Evolutionary conservation across 2,888 invertebrate genomes (phyloP).

Genomic region (Peribatodes rhomboidaria): DNA sequence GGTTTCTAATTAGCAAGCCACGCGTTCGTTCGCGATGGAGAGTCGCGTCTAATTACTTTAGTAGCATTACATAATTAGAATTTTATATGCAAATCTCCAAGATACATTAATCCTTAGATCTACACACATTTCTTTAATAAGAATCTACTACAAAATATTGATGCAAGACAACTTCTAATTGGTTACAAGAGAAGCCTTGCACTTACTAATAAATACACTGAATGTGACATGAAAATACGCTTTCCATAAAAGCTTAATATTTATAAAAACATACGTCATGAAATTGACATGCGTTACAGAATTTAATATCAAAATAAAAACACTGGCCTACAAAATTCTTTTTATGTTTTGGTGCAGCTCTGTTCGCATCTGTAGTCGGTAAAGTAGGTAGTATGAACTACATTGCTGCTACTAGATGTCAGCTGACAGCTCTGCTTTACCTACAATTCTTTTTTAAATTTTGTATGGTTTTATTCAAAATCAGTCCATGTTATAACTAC

Average conservation of each 20-base stretch:
- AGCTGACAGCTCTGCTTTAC: too few relatives aligned
- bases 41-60: conserved; percentile 10
- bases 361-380: too few relatives aligned
- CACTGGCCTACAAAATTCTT: background rate
- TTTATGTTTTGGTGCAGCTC: too few relatives aligned
- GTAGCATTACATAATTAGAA: conserved; percentile 30
- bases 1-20: conserved; percentile 3
- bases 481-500: too few relatives aligned
- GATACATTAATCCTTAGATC: conserved; percentile 35
- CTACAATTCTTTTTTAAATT: too few relatives aligned
- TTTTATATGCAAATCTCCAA: conserved; percentile 19
- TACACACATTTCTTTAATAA: conserved; percentile 28
- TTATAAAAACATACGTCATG: background rate
- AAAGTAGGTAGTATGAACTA: too few relatives aligned
- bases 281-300: background rate
- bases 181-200: conserved; percentile 29
- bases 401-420: too few relatives aligned
- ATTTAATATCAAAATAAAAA: background rate
- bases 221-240: conserved; percentile 15
- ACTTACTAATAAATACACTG: conserved; percentile 10
- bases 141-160: conserved; percentile 20
- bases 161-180: conserved; percentile 21
- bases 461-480: too few relatives aligned
- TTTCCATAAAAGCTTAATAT: background rate
- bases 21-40: conserved; percentile 2